Base-by-base conservation (phyloP, 1,140 invertebrate species). In the Sitodiplosis mosellana region DNA sequence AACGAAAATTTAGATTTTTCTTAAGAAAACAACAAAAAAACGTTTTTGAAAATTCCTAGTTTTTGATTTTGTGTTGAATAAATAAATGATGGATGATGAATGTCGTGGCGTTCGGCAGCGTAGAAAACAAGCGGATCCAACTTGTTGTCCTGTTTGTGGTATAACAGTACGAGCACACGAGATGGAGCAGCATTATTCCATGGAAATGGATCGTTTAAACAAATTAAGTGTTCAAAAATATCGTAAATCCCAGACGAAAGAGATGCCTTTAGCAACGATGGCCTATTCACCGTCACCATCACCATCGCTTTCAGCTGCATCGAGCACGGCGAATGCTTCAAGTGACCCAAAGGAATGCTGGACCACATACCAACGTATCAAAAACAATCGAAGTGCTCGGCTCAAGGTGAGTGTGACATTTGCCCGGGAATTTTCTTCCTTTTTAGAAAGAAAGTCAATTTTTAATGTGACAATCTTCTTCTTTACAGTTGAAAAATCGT, bases 131-230 rank as follows among this genome's bases (percentile, higher is more conserved):
- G 34, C 57, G 54, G 77, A 83, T 54, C 74, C 77, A 6, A 72
- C 73, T 19, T 78, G 76, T 58, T 88, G 85, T 64, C 84, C 85
- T 14, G 78, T 83, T 7, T 89, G 85, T 68, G 78, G 83, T 45
- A 70, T 80, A 11, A 83, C 82, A 19, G 69, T 89, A 27, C 70
- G 81, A 49, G 67, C 74, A 4, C 74, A 77, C 19, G 84, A 88
- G 59, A 60, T 86, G 21, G 80, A 86, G 53, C 67, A 76, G 38
- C 85, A 89, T 60, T 78, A 83, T 49, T 67, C 74, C 11, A 68
- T 78, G 45, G 85, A 89, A 61, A 61, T 88, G 51, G 82, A 87
- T 50, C 77, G 80, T 54, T 64, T 89, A 22, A 75, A 74, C 53
- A 78, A 79, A 59, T 61, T 81, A 38, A n/a, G 14, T 17, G 36